These are phyloP conservation scores for Sylvicola fuscatus DNA, from an alignment of 2,888 invertebrate genomes.

Conservation along the genomic window DNA sequence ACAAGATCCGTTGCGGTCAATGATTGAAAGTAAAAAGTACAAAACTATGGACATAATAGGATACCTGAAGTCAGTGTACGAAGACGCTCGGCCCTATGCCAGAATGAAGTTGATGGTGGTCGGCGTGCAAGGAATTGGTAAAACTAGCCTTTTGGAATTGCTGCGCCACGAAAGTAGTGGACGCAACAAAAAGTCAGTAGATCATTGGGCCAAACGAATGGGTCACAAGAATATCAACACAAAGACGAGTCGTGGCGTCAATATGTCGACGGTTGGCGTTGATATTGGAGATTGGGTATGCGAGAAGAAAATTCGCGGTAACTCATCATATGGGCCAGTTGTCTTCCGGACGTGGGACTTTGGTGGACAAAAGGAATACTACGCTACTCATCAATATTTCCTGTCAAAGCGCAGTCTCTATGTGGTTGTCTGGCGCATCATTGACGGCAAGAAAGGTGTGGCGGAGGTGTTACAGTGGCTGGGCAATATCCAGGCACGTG, in stretches of 20 bases:
- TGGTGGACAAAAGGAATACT: constrained; percentile 94
- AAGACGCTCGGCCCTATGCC: constrained; percentile 83
- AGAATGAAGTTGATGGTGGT: constrained; percentile 94
- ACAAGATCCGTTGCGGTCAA: constrained; percentile 70
- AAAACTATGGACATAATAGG: constrained; percentile 86
- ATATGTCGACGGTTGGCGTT: constrained; percentile 91
- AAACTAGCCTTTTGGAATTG: constrained; percentile 80
- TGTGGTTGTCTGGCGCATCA: constrained; percentile 86
- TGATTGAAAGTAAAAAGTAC: constrained; percentile 82
- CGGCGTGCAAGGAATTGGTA: constrained; percentile 68
- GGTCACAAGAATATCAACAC: constrained; percentile 67
- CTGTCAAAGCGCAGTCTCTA: constrained; percentile 87
- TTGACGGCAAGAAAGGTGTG: constrained; percentile 78
- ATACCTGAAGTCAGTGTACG: constrained; percentile 72
- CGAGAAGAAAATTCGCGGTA: constrained; percentile 62
- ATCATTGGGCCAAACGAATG: constrained; percentile 93
- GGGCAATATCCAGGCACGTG: constrained; percentile 82
- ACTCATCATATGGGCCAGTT: constrained; percentile 57
- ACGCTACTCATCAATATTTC: constrained; percentile 97
- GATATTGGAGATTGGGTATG: constrained; percentile 92
- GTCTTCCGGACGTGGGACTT: constrained; percentile 97
- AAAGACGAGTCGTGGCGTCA: constrained; percentile 53
- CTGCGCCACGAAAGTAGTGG: constrained; percentile 66
- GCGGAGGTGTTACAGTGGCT: constrained; percentile 88
- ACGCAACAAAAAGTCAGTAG: constrained; percentile 31